phyloP scores from a whole-genome alignment of 2,888 invertebrate genomes.

The Acanthosoma haemorrhoidale region DNA sequence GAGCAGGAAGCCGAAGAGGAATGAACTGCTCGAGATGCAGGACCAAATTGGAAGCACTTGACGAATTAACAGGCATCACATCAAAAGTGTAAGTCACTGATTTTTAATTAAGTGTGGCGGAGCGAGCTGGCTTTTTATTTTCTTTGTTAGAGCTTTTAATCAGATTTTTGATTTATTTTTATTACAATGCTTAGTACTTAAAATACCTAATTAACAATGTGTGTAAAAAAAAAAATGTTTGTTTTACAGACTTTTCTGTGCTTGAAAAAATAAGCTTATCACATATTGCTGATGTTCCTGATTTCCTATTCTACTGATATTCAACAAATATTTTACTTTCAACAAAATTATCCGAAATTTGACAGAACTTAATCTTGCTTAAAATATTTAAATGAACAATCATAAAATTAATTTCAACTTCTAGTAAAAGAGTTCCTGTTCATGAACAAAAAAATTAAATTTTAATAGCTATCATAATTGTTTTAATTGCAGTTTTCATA shows the following conservation, averaged over 20 bases:
- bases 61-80: constrained; percentile 24
- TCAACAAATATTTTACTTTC: too few species aligned
- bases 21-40: constrained; percentile 29
- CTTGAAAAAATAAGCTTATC: neutral
- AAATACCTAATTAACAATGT: too few species aligned
- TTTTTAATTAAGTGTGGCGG: constrained; percentile 32
- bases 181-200: neutral
- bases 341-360: too few species aligned
- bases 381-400: too few species aligned
- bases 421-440: too few species aligned
- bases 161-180: neutral
- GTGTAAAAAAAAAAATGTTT: too few species aligned
- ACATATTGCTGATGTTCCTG: neutral
- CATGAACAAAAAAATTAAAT: too few species aligned
- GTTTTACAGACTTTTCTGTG: neutral
- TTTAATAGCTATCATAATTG: too few species aligned
- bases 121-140: constrained; percentile 32
- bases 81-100: constrained; percentile 20
- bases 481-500: too few species aligned
- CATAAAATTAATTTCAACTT: too few species aligned
- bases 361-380: too few species aligned
- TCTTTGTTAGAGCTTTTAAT: constrained; percentile 19
- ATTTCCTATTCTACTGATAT: too few species aligned
- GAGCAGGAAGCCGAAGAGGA: constrained; percentile 28
- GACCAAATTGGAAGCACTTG: constrained; percentile 24